Evolutionary conservation across 2,113 vertebrate genomes (phyloP).

Genomic region (Platichthys stellatus): DNA sequence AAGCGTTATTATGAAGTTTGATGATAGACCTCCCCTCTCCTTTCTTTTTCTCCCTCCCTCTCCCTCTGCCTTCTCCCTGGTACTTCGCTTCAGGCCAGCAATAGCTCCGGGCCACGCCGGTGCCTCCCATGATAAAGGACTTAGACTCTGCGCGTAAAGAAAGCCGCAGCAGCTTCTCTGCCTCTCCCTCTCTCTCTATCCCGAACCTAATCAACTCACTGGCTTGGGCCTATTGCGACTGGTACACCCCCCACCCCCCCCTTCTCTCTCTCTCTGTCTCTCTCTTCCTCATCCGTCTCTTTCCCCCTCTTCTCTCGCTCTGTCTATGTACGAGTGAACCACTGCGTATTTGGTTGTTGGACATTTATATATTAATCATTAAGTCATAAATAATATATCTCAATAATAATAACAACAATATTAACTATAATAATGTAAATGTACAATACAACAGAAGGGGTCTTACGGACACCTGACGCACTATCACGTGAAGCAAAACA

Average conservation of each 20-base stretch:
- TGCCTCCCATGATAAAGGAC: slow-evolving; percentile 98
- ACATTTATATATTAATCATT: slow-evolving; percentile 12
- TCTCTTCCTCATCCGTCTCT: slow-evolving; percentile 41
- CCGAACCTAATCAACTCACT: slow-evolving; percentile 88
- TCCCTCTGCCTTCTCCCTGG: slow-evolving; percentile 80
- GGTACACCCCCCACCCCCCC: slow-evolving; percentile 42
- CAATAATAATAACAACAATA: slow-evolving; percentile 5
- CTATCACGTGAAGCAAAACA: no score
- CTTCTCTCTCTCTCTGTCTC: not conserved
- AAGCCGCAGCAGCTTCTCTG: slow-evolving; percentile 78
- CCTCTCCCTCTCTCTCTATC: slow-evolving; percentile 83
- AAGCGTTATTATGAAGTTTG: slow-evolving; percentile 94
- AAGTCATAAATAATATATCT: not conserved
- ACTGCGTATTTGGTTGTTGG: slow-evolving; percentile 50
- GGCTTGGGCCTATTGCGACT: slow-evolving; percentile 76
- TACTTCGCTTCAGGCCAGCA: slow-evolving; percentile 89
- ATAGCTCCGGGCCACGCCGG: slow-evolving; percentile 93
- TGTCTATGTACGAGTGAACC: no score
- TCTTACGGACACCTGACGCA: no score
- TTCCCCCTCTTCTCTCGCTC: slow-evolving; percentile 16
- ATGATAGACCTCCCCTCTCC: slow-evolving; percentile 85
- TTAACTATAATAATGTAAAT: not conserved
- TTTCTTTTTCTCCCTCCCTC: not conserved
- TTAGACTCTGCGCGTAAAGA: slow-evolving; percentile 86
- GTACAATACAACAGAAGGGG: not conserved